A percentile compares a stretch with the other conserved stretches of the same genome.
phyloP scores from a whole-genome alignment of 30 jellyfish, hydroid and myxozoan genomes.

The Aurelia sp. region DNA sequence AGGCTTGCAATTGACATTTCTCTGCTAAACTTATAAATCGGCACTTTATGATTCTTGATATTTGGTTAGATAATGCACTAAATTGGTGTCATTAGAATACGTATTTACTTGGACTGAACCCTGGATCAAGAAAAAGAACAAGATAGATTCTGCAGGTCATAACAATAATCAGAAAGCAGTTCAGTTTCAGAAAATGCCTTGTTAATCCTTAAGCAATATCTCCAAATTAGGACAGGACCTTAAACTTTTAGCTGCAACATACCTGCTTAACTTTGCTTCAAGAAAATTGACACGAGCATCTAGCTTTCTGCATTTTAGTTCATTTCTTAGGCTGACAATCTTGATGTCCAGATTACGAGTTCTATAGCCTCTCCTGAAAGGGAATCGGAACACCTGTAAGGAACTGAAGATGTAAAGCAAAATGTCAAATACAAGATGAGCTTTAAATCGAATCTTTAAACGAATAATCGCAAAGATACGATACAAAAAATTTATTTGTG shows the following conservation, averaged over 20 bases:
- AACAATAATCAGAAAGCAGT: too few species aligned
- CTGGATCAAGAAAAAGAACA: not conserved
- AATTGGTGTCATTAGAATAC: not conserved
- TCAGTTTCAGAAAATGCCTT: too few species aligned
- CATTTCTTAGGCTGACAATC: slow-evolving; percentile 15
- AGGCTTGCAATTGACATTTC: too few species aligned
- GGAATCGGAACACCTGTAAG: not conserved
- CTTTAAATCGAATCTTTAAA: too few species aligned
- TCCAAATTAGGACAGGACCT: not conserved
- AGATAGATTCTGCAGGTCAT: too few species aligned
- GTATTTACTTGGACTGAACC: not conserved
- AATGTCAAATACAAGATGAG: not conserved
- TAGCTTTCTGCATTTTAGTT: slow-evolving; percentile 2
- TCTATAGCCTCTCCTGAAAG: slow-evolving; percentile 84
- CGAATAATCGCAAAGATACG: too few species aligned
- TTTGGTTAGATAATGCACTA: too few species aligned
- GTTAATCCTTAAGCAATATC: not conserved
- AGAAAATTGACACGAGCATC: slow-evolving; percentile 4
- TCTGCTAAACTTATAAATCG: too few species aligned
- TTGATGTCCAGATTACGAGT: slow-evolving; percentile 59
- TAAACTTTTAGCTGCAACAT: not conserved
- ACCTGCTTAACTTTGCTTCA: slow-evolving; percentile 34
- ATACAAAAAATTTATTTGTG: too few species aligned
- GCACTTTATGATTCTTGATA: too few species aligned
- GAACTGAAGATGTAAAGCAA: not conserved